A percentile compares a stretch with the other conserved stretches of the same genome.
Evolutionary conservation across 92 coral and sea anemone genomes (phyloP).

Genomic region (Epizoanthus rinbou): DNA sequence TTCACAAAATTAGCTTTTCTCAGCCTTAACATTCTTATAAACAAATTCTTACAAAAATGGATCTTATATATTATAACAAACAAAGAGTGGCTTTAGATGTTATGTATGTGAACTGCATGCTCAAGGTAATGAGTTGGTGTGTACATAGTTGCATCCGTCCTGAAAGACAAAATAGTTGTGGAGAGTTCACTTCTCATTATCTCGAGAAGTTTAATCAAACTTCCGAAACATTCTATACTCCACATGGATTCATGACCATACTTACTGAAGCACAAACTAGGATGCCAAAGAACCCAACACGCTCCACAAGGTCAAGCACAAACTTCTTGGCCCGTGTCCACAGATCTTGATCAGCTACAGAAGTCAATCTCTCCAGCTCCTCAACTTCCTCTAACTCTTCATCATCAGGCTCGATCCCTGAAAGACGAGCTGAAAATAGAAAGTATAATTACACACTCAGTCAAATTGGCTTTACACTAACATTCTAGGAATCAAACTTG

Average conservation of each 20-base stretch:
- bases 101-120: too few relatives aligned
- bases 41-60: too few relatives aligned
- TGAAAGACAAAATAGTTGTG: too few relatives aligned
- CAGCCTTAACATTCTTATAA: too few relatives aligned
- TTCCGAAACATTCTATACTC: neutral
- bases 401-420: slow-evolving; percentile 91
- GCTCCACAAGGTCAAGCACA: slow-evolving; percentile 88
- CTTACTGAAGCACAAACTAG: slow-evolving; percentile 99
- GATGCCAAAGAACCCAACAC: slow-evolving; percentile 97
- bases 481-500: neutral
- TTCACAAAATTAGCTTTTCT: too few relatives aligned
- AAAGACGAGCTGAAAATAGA: slow-evolving; percentile 76
- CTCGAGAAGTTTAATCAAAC: neutral
- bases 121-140: too few relatives aligned
- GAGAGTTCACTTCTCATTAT: too few relatives aligned
- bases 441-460: neutral
- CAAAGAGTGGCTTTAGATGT: too few relatives aligned
- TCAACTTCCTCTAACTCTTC: slow-evolving; percentile 96
- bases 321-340: slow-evolving; percentile 95
- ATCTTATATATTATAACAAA: too few relatives aligned
- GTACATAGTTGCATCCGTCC: too few relatives aligned
- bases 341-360: slow-evolving; percentile 80
- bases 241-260: neutral
- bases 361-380: slow-evolving; percentile 78
- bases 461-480: neutral